Base-by-base conservation (phyloP, 1,140 invertebrate genomes). In the Physella acuta region DNA sequence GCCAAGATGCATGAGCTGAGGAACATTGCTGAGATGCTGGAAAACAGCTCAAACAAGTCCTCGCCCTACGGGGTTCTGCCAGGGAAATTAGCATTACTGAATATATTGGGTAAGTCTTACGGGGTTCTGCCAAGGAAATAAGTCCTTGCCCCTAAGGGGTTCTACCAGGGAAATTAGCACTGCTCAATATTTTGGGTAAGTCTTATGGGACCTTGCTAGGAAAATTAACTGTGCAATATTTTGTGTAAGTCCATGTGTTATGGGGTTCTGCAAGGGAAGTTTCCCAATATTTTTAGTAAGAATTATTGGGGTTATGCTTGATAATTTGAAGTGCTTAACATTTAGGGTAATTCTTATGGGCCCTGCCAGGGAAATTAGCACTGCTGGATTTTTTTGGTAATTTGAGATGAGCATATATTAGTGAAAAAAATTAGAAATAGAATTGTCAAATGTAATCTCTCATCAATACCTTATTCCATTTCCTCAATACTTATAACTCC, bases 1-100 rank as follows among this genome's bases (percentile, higher is more conserved):
- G 74, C 78, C n/a, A 81, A 80, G 71, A 83, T 83, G 81, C 78
- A 81, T 61, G 81, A 83, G 68, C 69, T 83, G 36, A 55, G 76
- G 44, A 77, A 76, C 60, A 83, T 83, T 53, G 81, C 81, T 1
- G 82, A 83, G 71, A 79, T 82, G 78, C 69, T 83, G 58, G 81
- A 83, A 60, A 79, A 82, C 64, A 80, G 80, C 8, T 79, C 79
- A 69, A 82, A 72, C 28, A 82, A 82, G 51, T 77, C 79, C 0
- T 77, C 77, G 8, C 76, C 81, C 0, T 82, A 79, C 66, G 80
- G 78, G 26, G 63, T 79, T 66, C 70, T 80, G 5, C 78, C 77
- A 0, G 74, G 62, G 30, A 81, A 77, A 68, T 66, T 71, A 14
- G 66, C 70, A 2, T 55, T 80, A n/a, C 75, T 80, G 1, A 76